Percentiles rank a stretch among this genome's conserved stretches.
Conservation (phyloP, 2,797 vertebrate species). For the Arrhamphus sclerolepis region DNA sequence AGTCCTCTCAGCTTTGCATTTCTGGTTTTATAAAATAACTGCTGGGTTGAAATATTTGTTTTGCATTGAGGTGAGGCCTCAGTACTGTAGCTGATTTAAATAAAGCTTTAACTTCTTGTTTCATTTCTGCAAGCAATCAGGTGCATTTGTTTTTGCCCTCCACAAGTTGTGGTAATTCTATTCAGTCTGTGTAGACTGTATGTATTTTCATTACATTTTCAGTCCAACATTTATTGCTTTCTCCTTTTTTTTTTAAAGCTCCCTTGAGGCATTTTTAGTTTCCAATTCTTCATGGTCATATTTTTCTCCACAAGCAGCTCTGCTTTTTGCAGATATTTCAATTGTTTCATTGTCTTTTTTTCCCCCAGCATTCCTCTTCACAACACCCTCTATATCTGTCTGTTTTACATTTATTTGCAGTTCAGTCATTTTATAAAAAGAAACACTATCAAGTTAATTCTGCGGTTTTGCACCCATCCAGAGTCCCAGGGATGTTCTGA, state of each 20-base stretch:
- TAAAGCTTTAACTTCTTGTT: conserved; percentile 50
- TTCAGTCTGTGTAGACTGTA: conserved; percentile 33
- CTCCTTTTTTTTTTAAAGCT: too few species aligned
- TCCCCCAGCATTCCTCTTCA: background rate
- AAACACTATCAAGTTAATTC: background rate
- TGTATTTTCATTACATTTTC: conserved; percentile 43
- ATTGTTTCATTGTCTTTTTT: background rate
- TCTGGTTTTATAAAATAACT: conserved; percentile 28
- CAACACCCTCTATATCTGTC: background rate
- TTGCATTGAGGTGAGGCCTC: conserved; percentile 12
- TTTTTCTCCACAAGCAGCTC: background rate
- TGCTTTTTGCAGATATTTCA: background rate
- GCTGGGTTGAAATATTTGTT: background rate
- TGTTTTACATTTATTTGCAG: too few species aligned
- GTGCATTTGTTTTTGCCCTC: conserved; percentile 53
- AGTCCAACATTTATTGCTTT: conserved; percentile 18
- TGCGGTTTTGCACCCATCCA: conserved; percentile 50
- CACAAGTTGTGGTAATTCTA: too few species aligned
- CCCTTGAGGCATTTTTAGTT: background rate
- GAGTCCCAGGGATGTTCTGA: conserved; percentile 81
- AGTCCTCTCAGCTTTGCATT: conserved; percentile 28
- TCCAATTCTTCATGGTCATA: too few species aligned
- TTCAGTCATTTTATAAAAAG: background rate
- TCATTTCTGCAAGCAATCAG: conserved; percentile 38
- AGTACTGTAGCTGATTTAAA: conserved; percentile 37